A percentile compares a stretch with the other conserved stretches of the same genome.
Conservation (phyloP, 2,888 invertebrate genomes). For the Dinocampus coccinellae region DNA sequence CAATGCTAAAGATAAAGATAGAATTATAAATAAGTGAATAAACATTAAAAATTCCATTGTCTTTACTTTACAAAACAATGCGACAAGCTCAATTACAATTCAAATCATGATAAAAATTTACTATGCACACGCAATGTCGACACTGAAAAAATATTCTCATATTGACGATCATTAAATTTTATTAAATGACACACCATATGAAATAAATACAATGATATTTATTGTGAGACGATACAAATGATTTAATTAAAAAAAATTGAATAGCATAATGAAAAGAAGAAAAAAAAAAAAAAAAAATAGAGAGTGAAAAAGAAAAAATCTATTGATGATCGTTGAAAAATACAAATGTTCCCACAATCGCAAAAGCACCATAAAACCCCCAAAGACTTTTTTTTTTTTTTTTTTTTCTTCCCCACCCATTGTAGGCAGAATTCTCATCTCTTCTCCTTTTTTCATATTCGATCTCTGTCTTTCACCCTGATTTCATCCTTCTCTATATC, state of each 20-base stretch:
- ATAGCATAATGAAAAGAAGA: too few relatives aligned
- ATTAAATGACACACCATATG: not conserved
- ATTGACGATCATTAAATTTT: not conserved
- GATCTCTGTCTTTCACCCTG: constrained; percentile 19
- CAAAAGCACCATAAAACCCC: constrained; percentile 33
- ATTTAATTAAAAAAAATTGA: not conserved
- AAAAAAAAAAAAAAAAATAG: not conserved
- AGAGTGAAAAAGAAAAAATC: constrained; percentile 3
- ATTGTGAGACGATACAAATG: constrained; percentile 2
- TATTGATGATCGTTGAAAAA: constrained; percentile 29
- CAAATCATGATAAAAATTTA: not conserved
- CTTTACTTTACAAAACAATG: not conserved
- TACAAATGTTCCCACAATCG: constrained; percentile 47
- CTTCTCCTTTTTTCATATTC: too few relatives aligned
- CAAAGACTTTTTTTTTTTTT: too few relatives aligned
- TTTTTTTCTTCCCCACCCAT: constrained; percentile 30
- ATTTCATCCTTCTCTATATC: not conserved
- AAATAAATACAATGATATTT: not conserved
- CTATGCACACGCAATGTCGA: not conserved
- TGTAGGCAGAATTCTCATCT: constrained; percentile 20
- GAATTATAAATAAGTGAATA: not conserved
- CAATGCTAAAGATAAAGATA: not conserved
- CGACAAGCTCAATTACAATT: not conserved
- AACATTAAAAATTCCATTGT: not conserved
- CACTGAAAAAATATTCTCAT: not conserved